Conservation (phyloP, 2,888 invertebrate species). For the Metopia argyrocephala region DNA sequence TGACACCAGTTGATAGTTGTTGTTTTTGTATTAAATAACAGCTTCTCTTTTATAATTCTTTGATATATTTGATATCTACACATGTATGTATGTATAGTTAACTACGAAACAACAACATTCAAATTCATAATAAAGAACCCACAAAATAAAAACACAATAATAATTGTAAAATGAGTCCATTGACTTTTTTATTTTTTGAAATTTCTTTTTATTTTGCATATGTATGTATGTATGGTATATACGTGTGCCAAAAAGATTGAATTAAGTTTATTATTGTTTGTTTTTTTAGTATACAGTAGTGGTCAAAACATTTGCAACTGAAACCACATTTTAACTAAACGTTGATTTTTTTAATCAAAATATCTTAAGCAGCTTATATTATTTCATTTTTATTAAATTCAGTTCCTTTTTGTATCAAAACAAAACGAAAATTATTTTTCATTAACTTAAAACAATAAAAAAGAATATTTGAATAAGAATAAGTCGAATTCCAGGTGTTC, state of each 20-base stretch:
- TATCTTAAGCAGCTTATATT: too few species aligned
- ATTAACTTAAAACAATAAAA: too few species aligned
- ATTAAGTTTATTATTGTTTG: neutral
- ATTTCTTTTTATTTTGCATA: conserved; percentile 40
- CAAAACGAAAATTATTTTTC: too few species aligned
- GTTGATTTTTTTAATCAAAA: too few species aligned
- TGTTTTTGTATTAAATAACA: conserved; percentile 34
- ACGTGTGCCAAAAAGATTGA: neutral
- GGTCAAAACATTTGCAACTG: too few species aligned
- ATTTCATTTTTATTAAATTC: too few species aligned
- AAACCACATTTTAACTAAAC: too few species aligned
- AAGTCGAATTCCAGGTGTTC: too few species aligned
- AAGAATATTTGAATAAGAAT: too few species aligned
- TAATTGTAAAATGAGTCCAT: conserved; percentile 56
- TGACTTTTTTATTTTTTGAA: conserved; percentile 40
- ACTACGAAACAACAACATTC: conserved; percentile 23
- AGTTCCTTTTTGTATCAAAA: too few species aligned
- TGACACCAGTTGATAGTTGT: conserved; percentile 20
- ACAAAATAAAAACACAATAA: conserved; percentile 30
- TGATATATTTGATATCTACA: conserved; percentile 25
- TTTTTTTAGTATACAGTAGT: too few species aligned
- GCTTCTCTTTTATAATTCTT: conserved; percentile 49
- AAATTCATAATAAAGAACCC: conserved; percentile 36
- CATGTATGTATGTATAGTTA: neutral
- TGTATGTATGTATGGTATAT: conserved; percentile 7